These are phyloP conservation scores for Ageneiosus marmoratus DNA, from an alignment of 2,113 vertebrate species.

Conservation along the genomic window DNA sequence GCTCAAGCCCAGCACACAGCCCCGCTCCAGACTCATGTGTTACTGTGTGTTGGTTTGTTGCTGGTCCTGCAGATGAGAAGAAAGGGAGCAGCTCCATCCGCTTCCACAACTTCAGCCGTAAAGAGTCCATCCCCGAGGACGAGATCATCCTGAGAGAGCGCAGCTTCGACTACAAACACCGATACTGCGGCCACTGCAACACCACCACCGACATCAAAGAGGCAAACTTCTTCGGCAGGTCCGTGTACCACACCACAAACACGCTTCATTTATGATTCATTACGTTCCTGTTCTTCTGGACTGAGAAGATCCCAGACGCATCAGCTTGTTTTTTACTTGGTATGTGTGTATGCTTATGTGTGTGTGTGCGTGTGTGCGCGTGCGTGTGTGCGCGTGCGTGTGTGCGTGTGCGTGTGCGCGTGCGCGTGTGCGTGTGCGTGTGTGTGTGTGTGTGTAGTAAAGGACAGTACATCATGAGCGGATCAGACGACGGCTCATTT, in stretches of 20 bases:
- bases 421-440: conserved; percentile 9
- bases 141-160: conserved; percentile 90
- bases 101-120: conserved; percentile 85
- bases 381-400: background rate
- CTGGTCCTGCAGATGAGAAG: conserved; percentile 81
- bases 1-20: too few species aligned
- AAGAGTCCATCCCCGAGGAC: conserved; percentile 92
- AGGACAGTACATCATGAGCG: conserved; percentile 95
- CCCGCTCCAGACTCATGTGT: background rate
- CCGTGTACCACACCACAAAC: conserved; percentile 29
- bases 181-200: conserved; percentile 98
- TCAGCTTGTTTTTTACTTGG: too few species aligned
- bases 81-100: conserved; percentile 85
- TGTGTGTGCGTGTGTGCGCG: too few species aligned
- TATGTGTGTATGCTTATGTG: too few species aligned
- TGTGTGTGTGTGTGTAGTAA: conserved; percentile 75
- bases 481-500: conserved; percentile 97
- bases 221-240: conserved; percentile 99
- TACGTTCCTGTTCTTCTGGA: too few species aligned
- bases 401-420: background rate
- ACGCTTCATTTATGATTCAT: too few species aligned
- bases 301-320: too few species aligned
- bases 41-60: background rate
- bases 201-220: conserved; percentile 99
- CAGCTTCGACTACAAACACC: conserved; percentile 96